These are phyloP conservation scores for Aramus guarauna DNA, from an alignment of 2,113 vertebrate genomes.

Conservation along the genomic window DNA sequence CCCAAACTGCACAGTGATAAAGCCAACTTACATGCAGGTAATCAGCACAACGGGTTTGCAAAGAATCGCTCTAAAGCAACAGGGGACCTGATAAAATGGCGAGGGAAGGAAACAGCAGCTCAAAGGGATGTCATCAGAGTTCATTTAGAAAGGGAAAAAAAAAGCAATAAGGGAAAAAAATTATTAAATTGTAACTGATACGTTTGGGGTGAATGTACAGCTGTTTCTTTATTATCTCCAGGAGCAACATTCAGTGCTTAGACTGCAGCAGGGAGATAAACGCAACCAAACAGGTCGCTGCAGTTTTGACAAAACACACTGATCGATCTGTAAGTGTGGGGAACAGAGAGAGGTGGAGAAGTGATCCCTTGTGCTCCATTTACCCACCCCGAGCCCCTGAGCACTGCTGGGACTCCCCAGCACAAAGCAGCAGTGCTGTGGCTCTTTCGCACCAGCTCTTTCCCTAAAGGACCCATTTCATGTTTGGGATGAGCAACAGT, in stretches of 20 bases:
- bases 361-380: neutral
- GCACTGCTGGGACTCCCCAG: neutral
- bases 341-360: rapidly evolving
- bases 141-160: neutral
- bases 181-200: neutral
- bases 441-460: neutral
- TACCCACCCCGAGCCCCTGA: rapidly evolving
- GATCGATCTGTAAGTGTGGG: rapidly evolving
- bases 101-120: neutral
- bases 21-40: neutral
- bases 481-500: neutral
- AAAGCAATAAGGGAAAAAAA: neutral
- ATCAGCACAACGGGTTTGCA: neutral
- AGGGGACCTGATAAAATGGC: neutral
- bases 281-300: neutral
- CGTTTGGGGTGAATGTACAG: neutral
- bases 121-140: conserved; percentile 3
- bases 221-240: neutral
- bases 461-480: neutral
- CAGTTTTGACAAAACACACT: neutral
- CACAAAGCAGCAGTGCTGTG: neutral
- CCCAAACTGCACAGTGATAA: neutral
- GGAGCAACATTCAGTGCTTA: neutral
- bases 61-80: neutral
- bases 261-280: neutral